phyloP scores from a whole-genome alignment of 2,888 invertebrate species.

The Eupithecia subfuscata region DNA sequence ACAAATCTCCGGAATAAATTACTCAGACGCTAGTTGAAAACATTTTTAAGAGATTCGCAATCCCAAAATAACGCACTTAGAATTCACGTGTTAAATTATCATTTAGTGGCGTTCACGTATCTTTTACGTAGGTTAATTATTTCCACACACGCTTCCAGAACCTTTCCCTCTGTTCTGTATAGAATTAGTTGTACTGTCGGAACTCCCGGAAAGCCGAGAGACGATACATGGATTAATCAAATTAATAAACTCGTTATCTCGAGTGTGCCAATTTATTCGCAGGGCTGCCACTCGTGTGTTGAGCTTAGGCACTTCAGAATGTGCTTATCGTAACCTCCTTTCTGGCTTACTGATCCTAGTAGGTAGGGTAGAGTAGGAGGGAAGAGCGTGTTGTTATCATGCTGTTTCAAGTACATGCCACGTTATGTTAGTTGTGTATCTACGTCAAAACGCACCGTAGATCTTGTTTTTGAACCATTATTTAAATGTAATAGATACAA shows the following conservation, averaged over 20 bases:
- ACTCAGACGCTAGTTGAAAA: no score
- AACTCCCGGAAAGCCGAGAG: conserved; percentile 16
- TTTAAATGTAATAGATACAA: no score
- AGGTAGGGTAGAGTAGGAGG: neutral
- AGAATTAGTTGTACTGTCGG: neutral
- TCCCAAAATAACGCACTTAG: no score
- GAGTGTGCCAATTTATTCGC: conserved; percentile 49
- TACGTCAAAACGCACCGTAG: no score
- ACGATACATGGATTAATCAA: conserved; percentile 58
- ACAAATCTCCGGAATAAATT: no score
- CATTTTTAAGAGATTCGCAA: no score
- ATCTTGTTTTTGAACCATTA: no score
- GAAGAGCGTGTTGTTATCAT: neutral
- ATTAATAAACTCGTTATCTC: conserved; percentile 63
- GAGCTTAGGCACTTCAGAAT: neutral
- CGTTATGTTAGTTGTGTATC: neutral
- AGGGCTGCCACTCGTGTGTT: conserved; percentile 24
- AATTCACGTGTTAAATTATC: no score
- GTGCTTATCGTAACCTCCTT: neutral
- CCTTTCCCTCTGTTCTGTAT: conserved; percentile 8
- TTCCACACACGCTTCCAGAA: neutral
- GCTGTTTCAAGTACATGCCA: neutral
- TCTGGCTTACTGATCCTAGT: neutral
- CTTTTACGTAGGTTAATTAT: neutral
- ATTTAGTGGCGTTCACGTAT: no score